phyloP scores from a whole-genome alignment of 2,797 vertebrate genomes.

The Thamnophis elegans region DNA sequence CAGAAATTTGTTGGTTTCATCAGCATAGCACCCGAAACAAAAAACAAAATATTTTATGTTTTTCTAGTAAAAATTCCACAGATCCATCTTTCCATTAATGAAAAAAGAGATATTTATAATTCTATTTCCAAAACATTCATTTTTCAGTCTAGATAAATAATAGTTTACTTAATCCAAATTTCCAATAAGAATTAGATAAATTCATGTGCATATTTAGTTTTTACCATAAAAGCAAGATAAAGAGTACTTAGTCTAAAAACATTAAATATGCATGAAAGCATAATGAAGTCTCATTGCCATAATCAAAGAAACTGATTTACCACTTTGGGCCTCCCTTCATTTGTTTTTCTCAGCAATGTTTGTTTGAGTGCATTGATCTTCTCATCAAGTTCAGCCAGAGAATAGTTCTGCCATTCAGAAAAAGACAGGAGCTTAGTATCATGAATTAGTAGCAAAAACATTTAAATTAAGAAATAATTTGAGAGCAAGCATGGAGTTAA shows the following conservation, averaged over 20 bases:
- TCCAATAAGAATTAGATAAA: slow-evolving; percentile 41
- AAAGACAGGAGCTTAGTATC: slow-evolving; percentile 54
- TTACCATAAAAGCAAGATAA: slow-evolving; percentile 29
- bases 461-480: slow-evolving; percentile 8
- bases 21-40: slow-evolving; percentile 37
- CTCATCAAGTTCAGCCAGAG: slow-evolving; percentile 92
- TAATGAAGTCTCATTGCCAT: slow-evolving; percentile 38
- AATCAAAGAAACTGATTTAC: slow-evolving; percentile 71
- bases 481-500: neutral
- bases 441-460: slow-evolving; percentile 55
- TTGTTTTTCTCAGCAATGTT: slow-evolving; percentile 88
- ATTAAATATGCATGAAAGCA: slow-evolving; percentile 25
- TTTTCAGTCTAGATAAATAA: slow-evolving; percentile 41
- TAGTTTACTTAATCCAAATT: slow-evolving; percentile 17
- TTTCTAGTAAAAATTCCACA: slow-evolving; percentile 28
- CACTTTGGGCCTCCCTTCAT: slow-evolving; percentile 79
- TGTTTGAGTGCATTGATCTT: slow-evolving; percentile 93
- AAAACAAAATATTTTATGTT: slow-evolving; percentile 38
- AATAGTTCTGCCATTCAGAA: slow-evolving; percentile 83
- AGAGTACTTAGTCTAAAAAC: slow-evolving; percentile 35
- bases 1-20: slow-evolving; percentile 32
- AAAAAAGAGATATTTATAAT: slow-evolving; percentile 56
- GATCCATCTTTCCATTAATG: slow-evolving; percentile 73
- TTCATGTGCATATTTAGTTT: slow-evolving; percentile 35
- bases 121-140: slow-evolving; percentile 50